Evolutionary conservation across 37 sponge, comb jelly and placozoan genomes (phyloP), one percentile per base, ranked within the genome.

Genomic region (Corticium candelabrum): DNA sequence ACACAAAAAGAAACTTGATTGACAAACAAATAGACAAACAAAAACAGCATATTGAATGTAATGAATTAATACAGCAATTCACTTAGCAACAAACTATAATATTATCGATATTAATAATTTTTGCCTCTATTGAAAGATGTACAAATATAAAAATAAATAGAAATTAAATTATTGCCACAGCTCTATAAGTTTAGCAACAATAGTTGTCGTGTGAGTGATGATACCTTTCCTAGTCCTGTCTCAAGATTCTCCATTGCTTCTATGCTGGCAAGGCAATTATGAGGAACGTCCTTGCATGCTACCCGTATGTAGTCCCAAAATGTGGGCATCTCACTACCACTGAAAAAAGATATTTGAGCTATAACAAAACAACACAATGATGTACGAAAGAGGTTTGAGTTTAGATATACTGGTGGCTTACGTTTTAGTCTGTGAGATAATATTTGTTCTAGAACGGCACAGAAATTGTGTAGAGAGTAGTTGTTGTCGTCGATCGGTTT

Each of bases 181-280:
- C n/a, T n/a, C n/a, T n/a, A n/a, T n/a, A n/a, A n/a, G n/a, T n/a
- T n/a, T n/a, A n/a, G n/a, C n/a, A n/a, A n/a, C n/a, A n/a, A n/a
- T 50, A 27, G 21, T 50, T 50, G 11, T 27, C 21, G 62, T 50
- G 21, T 50, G 70, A 11, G 5, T 7, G 31, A 21, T 11, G 4
- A n/a, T 80, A 81, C 82, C 82, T 81, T 81, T 80, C 82, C 82
- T 29, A 41, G 62, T 3, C 2, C 30, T 40, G 82, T 81, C 76
- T 81, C 41, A 7, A 40, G 62, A 77, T 81, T 37, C 7, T 76
- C 75, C 40, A 81, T 80, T n/a, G 27, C 7, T 7, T 37, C 36
- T 33, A 81, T 81, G 7, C 69, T 81, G 4, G 76, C 73, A 39
- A 81, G 68, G 37, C 82, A 81, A 34, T 81, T 81, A 32, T 81